phyloP scores from a whole-genome alignment of 1,140 invertebrate genomes.

The Hormaphis cornu region DNA sequence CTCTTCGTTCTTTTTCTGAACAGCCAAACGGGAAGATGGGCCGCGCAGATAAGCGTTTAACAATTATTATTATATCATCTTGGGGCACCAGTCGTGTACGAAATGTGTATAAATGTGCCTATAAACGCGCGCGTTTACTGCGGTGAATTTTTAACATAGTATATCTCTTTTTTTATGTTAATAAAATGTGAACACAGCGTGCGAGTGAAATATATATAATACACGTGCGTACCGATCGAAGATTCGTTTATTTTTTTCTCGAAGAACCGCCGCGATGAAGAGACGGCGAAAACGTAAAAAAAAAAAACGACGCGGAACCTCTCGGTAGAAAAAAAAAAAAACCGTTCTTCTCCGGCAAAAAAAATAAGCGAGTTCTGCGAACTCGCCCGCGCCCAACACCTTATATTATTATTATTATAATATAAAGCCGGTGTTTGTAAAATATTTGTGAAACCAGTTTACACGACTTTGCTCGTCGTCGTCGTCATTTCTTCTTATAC shows the following conservation, averaged over 20 bases:
- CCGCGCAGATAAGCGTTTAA: constrained; percentile 10
- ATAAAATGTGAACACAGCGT: too few relatives aligned
- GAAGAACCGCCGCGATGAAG: not conserved
- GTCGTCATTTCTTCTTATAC: not conserved
- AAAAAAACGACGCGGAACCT: constrained; percentile 20
- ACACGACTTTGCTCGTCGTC: constrained; percentile 7
- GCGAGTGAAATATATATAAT: not conserved
- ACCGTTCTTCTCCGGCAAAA: not conserved
- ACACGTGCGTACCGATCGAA: not conserved
- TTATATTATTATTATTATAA: too few relatives aligned
- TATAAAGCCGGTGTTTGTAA: constrained; percentile 2
- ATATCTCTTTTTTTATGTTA: too few relatives aligned
- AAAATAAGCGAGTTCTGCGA: constrained; percentile 12
- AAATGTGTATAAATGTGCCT: not conserved
- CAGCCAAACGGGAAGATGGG: not conserved
- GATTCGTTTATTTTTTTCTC: not conserved
- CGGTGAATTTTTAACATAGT: too few relatives aligned
- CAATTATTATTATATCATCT: constrained; percentile 9
- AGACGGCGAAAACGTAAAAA: not conserved
- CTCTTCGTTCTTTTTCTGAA: too few relatives aligned
- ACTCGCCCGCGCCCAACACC: constrained; percentile 16
- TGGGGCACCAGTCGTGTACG: not conserved
- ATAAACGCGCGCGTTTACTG: not conserved
- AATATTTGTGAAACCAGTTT: constrained; percentile 22
- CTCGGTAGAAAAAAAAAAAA: constrained; percentile 26